Evolutionary conservation across 2,797 vertebrate genomes (phyloP), one percentile per base, ranked within the genome.

Genomic region (Melanotaenia parkinsoni): DNA sequence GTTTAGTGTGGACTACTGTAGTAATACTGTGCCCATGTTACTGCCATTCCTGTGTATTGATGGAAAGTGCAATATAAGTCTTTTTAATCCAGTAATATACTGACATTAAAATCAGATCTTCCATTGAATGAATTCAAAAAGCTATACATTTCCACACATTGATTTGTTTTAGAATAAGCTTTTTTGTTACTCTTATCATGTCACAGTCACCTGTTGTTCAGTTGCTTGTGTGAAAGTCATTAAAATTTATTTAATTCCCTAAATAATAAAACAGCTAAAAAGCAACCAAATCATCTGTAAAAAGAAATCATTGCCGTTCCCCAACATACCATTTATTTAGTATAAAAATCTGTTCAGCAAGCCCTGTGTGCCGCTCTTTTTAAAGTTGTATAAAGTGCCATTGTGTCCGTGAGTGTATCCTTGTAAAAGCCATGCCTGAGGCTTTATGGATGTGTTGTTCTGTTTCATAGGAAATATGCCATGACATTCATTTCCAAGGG

Each of bases 341-440:
- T 88, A 80, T 68, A 47, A 82, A 67, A 86, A 73, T 62, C 66
- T 82, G 76, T 89, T 89, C 70, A 79, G 77, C 83, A 71, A 90
- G 85, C 83, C 90, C 79, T 86, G 73, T 88, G 88, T 91, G 87
- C 86, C 67, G 26, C 81, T 88, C 63, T 82, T 90, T 88, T 79
- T 76, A 60, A 74, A 88, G 79, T 70, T 83, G 90, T 92, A 83
- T 80, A 54, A 89, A 90, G 89, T 90, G 85, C 89, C 87, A 91
- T 88, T 86, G 89, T 93, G 79, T 90, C 87, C 78, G 91, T 93
- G 86, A 88, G 83, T 58, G 90, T 93, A 81, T 89, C 87, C 76
- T 79, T 88, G 91, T 93, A 53, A 82, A 91, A 93, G 93, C 92
- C 91, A 93, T 94, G 93, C 93, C 87, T 94, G 93, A 81, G 93